Evolutionary conservation across 2,888 invertebrate species (phyloP).

Genomic region (Agrotis exclamationis): DNA sequence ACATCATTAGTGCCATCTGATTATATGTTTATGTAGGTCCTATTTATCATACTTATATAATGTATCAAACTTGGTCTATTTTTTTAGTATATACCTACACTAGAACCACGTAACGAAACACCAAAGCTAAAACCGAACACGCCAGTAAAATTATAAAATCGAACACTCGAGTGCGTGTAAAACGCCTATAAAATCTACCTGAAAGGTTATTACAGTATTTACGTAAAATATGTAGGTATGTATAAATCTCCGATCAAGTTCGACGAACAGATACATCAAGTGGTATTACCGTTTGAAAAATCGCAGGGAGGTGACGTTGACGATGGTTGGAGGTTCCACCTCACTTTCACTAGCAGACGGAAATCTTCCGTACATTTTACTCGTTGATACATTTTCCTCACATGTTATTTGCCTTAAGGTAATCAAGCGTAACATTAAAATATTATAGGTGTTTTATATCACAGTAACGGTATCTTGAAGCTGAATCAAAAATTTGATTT

Average conservation of each 20-base stretch:
- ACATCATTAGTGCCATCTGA: no score
- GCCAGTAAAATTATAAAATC: slow-evolving; percentile 42
- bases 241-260: slow-evolving; percentile 67
- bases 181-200: slow-evolving; percentile 48
- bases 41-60: no score
- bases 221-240: slow-evolving; percentile 52
- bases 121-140: slow-evolving; percentile 21
- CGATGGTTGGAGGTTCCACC: slow-evolving; percentile 47
- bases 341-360: slow-evolving; percentile 48
- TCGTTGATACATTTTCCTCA: slow-evolving; percentile 57
- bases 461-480: slow-evolving; percentile 29
- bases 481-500: slow-evolving; percentile 20
- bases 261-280: slow-evolving; percentile 73
- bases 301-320: slow-evolving; percentile 65
- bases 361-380: slow-evolving; percentile 51
- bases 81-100: background rate
- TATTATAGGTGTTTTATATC: slow-evolving; percentile 36
- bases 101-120: background rate
- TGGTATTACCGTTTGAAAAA: slow-evolving; percentile 75
- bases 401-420: slow-evolving; percentile 60
- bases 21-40: no score
- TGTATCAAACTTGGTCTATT: background rate
- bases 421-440: slow-evolving; percentile 51
- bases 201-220: slow-evolving; percentile 56
- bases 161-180: slow-evolving; percentile 44